phyloP scores from a whole-genome alignment of 1,140 invertebrate genomes.

The Drosophila fuyamai region DNA sequence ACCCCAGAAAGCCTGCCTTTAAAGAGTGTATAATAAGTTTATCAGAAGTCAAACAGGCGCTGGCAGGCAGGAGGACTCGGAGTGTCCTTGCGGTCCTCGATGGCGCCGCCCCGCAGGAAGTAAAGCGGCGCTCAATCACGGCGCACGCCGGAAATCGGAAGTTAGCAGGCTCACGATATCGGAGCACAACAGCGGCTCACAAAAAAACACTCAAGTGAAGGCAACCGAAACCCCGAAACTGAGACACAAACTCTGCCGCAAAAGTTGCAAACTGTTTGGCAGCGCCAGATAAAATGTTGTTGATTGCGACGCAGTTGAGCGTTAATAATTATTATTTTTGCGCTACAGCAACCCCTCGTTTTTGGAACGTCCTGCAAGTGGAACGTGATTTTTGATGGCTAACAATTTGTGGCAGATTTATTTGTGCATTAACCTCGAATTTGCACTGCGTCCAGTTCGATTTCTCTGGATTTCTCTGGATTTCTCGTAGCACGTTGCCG shows the following conservation, averaged over 20 bases:
- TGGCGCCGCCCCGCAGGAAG: conserved; percentile 72
- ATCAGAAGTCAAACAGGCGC: conserved; percentile 56
- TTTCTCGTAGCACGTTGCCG: conserved; percentile 20
- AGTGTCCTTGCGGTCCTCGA: conserved; percentile 37
- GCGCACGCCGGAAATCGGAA: conserved; percentile 77
- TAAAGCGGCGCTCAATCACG: conserved; percentile 76
- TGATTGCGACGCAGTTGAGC: conserved; percentile 79
- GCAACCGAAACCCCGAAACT: conserved; percentile 30
- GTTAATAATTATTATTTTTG: conserved; percentile 80
- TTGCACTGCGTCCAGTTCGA: conserved; percentile 72
- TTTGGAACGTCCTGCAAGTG: background rate
- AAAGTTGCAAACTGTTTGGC: conserved; percentile 55
- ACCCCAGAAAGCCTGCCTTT: background rate
- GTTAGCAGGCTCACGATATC: conserved; percentile 81
- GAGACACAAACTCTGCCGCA: conserved; percentile 43
- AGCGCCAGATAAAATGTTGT: conserved; percentile 78
- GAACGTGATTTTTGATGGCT: conserved; percentile 66
- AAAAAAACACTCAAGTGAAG: conserved; percentile 5
- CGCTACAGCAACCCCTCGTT: conserved; percentile 1
- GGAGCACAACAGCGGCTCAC: conserved; percentile 14
- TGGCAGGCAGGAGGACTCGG: conserved; percentile 11
- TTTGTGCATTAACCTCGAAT: conserved; percentile 82
- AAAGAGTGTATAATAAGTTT: conserved; percentile 68
- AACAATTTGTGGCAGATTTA: conserved; percentile 81
- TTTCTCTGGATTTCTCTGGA: conserved; percentile 32